Evolutionary conservation across 2,797 vertebrate genomes (phyloP).

Genomic region (Molossus molossus): DNA sequence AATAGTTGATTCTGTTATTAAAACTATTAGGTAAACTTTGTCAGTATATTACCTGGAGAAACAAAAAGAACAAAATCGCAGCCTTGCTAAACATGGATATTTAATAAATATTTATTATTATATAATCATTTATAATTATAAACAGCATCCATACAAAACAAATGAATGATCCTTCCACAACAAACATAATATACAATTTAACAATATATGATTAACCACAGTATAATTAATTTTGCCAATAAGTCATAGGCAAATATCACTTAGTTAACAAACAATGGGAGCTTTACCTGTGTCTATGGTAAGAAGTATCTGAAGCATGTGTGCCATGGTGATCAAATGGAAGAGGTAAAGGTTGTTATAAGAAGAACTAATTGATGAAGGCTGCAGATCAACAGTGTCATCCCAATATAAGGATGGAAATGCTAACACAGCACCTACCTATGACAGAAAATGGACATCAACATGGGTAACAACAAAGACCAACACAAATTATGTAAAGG

Average conservation of each 20-base stretch:
- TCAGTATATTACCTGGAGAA: slow-evolving; percentile 1
- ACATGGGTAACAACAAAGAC: not conserved
- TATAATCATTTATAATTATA: not conserved
- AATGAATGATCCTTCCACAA: slow-evolving; percentile 42
- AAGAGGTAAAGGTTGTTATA: slow-evolving; percentile 97
- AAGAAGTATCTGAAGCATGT: slow-evolving; percentile 95
- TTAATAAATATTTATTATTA: slow-evolving; percentile 40
- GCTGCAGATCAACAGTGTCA: slow-evolving; percentile 95
- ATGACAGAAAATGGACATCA: slow-evolving; percentile 64
- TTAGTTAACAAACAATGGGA: slow-evolving; percentile 32
- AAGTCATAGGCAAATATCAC: slow-evolving; percentile 42
- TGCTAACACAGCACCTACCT: slow-evolving; percentile 96
- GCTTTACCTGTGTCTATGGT: slow-evolving; percentile 89
- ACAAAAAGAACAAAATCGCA: slow-evolving; percentile 6
- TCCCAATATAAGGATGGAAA: slow-evolving; percentile 97
- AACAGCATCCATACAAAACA: slow-evolving; percentile 23
- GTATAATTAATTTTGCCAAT: slow-evolving; percentile 56
- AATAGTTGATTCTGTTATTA: slow-evolving; percentile 41
- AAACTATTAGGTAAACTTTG: slow-evolving; percentile 35
- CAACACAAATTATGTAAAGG: slow-evolving; percentile 49
- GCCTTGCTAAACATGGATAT: slow-evolving; percentile 14
- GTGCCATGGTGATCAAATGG: slow-evolving; percentile 97
- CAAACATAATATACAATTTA: slow-evolving; percentile 21
- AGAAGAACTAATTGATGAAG: slow-evolving; percentile 95
- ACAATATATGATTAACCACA: slow-evolving; percentile 49